Percentiles rank a stretch among this genome's conserved stretches.
Conservation (phyloP, 2,888 invertebrate genomes). For the Pseudoips prasinana region DNA sequence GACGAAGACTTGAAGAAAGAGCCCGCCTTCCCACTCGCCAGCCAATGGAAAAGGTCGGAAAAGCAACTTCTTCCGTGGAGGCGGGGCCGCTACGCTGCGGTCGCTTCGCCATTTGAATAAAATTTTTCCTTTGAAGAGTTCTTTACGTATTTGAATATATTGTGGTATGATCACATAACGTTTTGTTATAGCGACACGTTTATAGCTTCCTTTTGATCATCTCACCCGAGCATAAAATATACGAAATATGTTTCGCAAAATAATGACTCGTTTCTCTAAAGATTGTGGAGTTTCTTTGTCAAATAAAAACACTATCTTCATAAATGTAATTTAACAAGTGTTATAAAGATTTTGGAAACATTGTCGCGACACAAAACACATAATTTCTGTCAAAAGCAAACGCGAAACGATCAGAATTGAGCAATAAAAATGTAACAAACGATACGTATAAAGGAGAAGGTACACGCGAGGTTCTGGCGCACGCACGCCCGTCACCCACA, state of each 20-base stretch:
- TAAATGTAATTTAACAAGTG: no score
- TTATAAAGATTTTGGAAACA: no score
- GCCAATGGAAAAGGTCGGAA: conserved; percentile 78
- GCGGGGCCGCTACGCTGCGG: conserved; percentile 70
- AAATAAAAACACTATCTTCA: no score
- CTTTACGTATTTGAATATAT: conserved; percentile 68
- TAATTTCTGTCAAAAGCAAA: background rate
- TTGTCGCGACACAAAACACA: no score
- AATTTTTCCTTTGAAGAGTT: conserved; percentile 72
- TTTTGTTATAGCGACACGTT: conserved; percentile 32
- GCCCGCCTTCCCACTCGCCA: conserved; percentile 65
- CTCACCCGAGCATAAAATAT: background rate
- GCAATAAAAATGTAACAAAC: conserved; percentile 14
- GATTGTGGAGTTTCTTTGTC: no score
- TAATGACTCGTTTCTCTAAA: no score
- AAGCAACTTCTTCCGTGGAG: conserved; percentile 76
- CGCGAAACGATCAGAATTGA: conserved; percentile 5
- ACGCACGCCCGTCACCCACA: conserved; percentile 60
- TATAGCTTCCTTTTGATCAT: conserved; percentile 27
- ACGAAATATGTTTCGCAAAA: no score
- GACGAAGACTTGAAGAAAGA: conserved; percentile 66
- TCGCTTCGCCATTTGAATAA: conserved; percentile 75
- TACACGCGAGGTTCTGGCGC: conserved; percentile 49
- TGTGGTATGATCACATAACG: conserved; percentile 37
- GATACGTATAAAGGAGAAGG: conserved; percentile 13